Percentiles rank a stretch among this genome's conserved stretches.
Evolutionary conservation across 2,113 vertebrate genomes (phyloP).

Genomic region (Copsychus sechellarum): DNA sequence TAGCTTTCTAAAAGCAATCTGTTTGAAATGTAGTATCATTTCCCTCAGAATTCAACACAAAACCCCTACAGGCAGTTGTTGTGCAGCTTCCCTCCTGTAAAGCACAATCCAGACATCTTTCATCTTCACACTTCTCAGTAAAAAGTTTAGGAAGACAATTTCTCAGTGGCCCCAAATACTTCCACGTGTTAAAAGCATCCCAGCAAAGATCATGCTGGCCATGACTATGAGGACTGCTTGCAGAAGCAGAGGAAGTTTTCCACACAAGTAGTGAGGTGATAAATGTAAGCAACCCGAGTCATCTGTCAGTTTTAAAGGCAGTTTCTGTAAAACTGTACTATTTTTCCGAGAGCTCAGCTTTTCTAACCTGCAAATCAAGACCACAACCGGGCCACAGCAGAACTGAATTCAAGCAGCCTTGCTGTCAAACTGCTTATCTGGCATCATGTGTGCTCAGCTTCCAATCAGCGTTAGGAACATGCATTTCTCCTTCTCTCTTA

Average conservation of each 20-base stretch:
- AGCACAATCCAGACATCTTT: neutral
- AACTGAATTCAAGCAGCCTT: neutral
- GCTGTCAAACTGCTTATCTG: neutral
- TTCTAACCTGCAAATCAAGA: neutral
- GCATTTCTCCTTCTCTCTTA: neutral
- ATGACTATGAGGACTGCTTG: neutral
- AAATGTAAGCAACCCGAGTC: neutral
- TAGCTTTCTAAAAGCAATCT: neutral
- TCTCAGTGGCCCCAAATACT: neutral
- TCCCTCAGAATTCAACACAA: neutral
- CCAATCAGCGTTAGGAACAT: neutral
- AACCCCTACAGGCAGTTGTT: neutral
- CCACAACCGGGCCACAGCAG: neutral
- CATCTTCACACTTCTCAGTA: neutral
- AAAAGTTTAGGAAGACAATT: neutral
- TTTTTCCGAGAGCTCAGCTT: neutral
- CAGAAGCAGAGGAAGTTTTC: neutral
- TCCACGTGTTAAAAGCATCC: neutral
- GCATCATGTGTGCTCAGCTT: neutral
- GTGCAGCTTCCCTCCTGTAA: neutral
- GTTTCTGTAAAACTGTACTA: neutral
- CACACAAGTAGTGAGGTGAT: neutral
- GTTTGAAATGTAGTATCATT: neutral
- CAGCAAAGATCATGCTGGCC: neutral
- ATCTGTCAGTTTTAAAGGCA: neutral